phyloP scores from a whole-genome alignment of 2,888 invertebrate species.

The Heliconius ethilla region DNA sequence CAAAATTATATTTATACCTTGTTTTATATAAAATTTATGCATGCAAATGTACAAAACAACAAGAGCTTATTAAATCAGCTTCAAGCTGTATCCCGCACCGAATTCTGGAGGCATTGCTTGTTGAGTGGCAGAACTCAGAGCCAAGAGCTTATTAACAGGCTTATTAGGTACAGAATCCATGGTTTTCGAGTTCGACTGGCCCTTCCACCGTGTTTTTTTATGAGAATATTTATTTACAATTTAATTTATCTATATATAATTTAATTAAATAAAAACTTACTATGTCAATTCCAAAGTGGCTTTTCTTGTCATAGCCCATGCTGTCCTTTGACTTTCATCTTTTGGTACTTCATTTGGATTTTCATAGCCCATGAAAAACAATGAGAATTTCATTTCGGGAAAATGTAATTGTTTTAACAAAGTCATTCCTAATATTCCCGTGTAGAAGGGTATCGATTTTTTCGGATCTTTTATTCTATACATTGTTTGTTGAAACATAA shows the following conservation, averaged over 20 bases:
- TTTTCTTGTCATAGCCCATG: constrained; percentile 91
- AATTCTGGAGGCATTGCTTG: too few species aligned
- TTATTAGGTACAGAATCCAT: too few species aligned
- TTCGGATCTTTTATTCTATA: constrained; percentile 96
- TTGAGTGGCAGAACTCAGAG: too few species aligned
- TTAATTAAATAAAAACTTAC: constrained; percentile 79
- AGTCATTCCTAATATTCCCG: constrained; percentile 94
- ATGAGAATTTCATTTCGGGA: constrained; percentile 92
- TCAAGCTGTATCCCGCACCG: too few species aligned
- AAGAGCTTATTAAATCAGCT: too few species aligned
- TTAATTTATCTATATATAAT: background rate
- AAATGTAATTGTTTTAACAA: constrained; percentile 94
- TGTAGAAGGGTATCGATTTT: constrained; percentile 94
- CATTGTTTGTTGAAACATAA: constrained; percentile 98
- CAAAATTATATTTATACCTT: too few species aligned
- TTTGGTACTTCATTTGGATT: constrained; percentile 86
- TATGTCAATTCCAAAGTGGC: constrained; percentile 96
- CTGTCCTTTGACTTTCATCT: constrained; percentile 85
- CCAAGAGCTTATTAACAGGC: too few species aligned
- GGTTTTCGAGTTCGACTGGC: too few species aligned
- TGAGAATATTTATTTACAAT: too few species aligned
- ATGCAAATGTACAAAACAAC: too few species aligned
- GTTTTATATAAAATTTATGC: too few species aligned
- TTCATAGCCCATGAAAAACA: constrained; percentile 97
- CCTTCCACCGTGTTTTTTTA: too few species aligned